A percentile compares a stretch with the other conserved stretches of the same genome.
These are phyloP conservation scores for Lagorchestes hirsutus DNA, from an alignment of 2,797 vertebrate genomes.

Conservation along the genomic window DNA sequence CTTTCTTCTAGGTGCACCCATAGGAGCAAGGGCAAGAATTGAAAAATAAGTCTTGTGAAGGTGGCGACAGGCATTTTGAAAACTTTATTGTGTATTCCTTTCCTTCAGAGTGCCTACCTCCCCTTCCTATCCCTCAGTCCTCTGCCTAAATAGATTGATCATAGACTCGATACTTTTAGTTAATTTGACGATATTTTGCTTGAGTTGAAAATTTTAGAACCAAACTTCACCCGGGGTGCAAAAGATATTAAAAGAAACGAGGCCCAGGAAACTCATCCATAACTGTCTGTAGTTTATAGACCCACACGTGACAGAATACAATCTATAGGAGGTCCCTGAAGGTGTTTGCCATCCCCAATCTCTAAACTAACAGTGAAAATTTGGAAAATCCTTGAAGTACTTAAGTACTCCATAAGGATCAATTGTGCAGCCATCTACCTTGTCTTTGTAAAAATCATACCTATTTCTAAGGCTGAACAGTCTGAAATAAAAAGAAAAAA, in stretches of 20 bases:
- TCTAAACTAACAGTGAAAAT: background rate
- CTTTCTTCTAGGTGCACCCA: background rate
- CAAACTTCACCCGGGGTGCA: background rate
- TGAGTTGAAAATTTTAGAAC: background rate
- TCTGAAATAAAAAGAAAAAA: background rate
- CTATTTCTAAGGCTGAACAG: background rate
- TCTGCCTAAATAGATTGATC: background rate
- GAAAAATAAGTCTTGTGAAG: background rate
- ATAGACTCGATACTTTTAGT: background rate
- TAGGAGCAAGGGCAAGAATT: background rate
- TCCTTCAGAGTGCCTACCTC: background rate
- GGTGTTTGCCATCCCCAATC: background rate
- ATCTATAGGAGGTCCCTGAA: background rate
- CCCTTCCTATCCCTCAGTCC: background rate
- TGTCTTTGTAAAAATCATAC: background rate
- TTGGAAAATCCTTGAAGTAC: background rate
- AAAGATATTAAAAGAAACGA: background rate
- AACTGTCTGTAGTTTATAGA: background rate
- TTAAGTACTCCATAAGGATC: background rate
- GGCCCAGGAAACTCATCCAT: background rate
- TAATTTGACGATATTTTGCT: background rate
- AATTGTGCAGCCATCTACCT: background rate
- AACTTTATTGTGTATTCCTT: background rate
- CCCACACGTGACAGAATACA: background rate
- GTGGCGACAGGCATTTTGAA: background rate